phyloP scores from a whole-genome alignment of 2,888 invertebrate genomes.

The Rhabditoides inermis region DNA sequence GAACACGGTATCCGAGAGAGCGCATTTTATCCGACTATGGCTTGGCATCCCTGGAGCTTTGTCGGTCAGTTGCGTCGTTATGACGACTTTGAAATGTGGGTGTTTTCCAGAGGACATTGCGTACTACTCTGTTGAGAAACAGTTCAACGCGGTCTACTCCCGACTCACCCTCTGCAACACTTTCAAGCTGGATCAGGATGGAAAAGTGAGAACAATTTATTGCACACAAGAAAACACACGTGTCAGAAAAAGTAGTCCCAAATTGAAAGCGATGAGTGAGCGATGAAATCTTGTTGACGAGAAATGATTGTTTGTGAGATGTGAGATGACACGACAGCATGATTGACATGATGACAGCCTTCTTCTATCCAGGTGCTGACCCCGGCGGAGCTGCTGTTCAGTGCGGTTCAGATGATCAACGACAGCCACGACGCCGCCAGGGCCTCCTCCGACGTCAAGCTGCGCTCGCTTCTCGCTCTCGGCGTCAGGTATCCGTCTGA shows the following conservation, averaged over 20 bases:
- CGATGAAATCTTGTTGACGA: too few relatives aligned
- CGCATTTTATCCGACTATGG: conserved; percentile 59
- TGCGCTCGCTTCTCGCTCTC: conserved; percentile 84
- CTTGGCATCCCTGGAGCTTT: conserved; percentile 96
- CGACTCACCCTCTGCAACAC: conserved; percentile 92
- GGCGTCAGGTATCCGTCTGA: conserved; percentile 68
- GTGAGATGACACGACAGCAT: too few relatives aligned
- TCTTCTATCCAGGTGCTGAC: conserved; percentile 67
- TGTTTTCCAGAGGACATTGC: conserved; percentile 63
- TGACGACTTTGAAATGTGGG: not conserved
- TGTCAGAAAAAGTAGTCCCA: too few relatives aligned
- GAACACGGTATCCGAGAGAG: conserved; percentile 46
- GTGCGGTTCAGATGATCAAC: conserved; percentile 88
- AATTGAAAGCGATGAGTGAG: too few relatives aligned
- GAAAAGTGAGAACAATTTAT: conserved; percentile 61
- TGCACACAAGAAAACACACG: not conserved
- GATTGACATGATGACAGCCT: too few relatives aligned
- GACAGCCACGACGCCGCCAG: conserved; percentile 81
- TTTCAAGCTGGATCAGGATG: conserved; percentile 90
- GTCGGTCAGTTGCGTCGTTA: conserved; percentile 57
- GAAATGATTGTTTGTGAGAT: too few relatives aligned
- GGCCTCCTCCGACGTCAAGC: conserved; percentile 96
- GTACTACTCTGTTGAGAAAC: conserved; percentile 87
- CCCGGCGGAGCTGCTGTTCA: conserved; percentile 73
- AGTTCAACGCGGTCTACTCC: conserved; percentile 95